A percentile compares a stretch with the other conserved stretches of the same genome.
phyloP scores from a whole-genome alignment of 2,113 vertebrate genomes.

The Psettodes erumei region DNA sequence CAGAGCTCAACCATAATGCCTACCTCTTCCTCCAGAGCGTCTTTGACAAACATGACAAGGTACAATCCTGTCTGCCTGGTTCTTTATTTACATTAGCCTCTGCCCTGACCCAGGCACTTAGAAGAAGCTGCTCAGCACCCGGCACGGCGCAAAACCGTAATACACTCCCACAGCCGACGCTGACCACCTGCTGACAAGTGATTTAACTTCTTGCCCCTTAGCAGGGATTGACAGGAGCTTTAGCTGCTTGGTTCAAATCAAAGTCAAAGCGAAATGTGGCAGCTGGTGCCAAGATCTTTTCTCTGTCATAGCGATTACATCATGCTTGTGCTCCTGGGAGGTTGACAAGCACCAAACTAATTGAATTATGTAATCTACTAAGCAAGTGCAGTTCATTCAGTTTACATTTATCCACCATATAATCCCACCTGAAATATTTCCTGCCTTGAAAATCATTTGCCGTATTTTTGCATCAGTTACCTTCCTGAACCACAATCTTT shows the following conservation, averaged over 20 bases:
- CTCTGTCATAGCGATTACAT: conserved; percentile 17
- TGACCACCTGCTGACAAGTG: conserved; percentile 45
- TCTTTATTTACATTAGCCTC: conserved; percentile 47
- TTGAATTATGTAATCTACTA: neutral
- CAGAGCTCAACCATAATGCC: conserved; percentile 96
- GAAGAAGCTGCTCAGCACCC: conserved; percentile 36
- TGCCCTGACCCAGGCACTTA: conserved; percentile 28
- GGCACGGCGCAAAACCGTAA: conserved; percentile 5
- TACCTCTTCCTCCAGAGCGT: conserved; percentile 97
- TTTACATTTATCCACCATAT: neutral
- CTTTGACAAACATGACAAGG: conserved; percentile 99
- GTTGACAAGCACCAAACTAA: neutral
- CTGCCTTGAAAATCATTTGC: neutral
- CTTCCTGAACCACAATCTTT: neutral
- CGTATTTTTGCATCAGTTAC: neutral
- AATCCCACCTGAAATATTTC: conserved; percentile 3
- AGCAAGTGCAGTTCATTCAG: neutral
- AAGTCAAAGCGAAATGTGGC: conserved; percentile 48
- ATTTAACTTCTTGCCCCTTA: conserved; percentile 38
- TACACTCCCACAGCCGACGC: neutral
- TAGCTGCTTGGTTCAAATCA: conserved; percentile 41
- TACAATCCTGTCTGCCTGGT: conserved; percentile 60
- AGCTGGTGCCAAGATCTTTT: conserved; percentile 29
- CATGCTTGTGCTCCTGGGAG: conserved; percentile 26
- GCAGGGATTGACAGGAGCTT: conserved; percentile 57